Evolutionary conservation across 1,140 invertebrate genomes (phyloP), one percentile per base, ranked within the genome.

Genomic region (Aphelinus certus): DNA sequence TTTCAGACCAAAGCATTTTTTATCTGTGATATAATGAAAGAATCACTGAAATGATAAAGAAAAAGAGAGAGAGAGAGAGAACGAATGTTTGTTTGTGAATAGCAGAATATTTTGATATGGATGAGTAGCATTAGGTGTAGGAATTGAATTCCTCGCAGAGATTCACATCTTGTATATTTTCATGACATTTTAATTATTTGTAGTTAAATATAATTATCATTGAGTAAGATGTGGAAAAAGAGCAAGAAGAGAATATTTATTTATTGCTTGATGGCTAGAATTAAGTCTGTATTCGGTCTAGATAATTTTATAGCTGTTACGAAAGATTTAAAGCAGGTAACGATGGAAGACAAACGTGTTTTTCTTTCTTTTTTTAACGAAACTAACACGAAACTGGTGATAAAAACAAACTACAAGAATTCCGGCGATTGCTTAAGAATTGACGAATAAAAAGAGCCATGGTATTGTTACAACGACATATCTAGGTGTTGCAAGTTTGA

Each of bases 1-100:
- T 83, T 83, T 85, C 85, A 86, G 83, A 87, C 86, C 86, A 88
- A 88, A 88, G 86, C 85, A 88, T 88, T 85, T 85, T 87, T 87
- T 87, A 83, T 87, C 86, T 88, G 86, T 88, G 86, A 88, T 88
- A 87, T 82, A 80, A 77, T 78, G 77, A 77, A 82, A 81, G 80
- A 82, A 66, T 70, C 62, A 72, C 51, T 76, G 48, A 68, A 71
- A 7, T 51, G 60, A 55, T 51, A 60, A 51, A 67, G 67, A 55
- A 67, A 68, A 55, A 71, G 46, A 53, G 53, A 60, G 60, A 53
- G 53, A 60, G 60, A 80, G 80, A 79, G 77, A 79, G 71, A 79
- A 81, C 80, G 74, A 80, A 79, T 84, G 80, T 80, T 67, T 83
- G 81, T 75, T 68, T 64, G 49, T 65, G 73, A 66, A 61, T 75